Evolutionary conservation across 2,888 invertebrate genomes (phyloP).

Genomic region (Volucella inflata): DNA sequence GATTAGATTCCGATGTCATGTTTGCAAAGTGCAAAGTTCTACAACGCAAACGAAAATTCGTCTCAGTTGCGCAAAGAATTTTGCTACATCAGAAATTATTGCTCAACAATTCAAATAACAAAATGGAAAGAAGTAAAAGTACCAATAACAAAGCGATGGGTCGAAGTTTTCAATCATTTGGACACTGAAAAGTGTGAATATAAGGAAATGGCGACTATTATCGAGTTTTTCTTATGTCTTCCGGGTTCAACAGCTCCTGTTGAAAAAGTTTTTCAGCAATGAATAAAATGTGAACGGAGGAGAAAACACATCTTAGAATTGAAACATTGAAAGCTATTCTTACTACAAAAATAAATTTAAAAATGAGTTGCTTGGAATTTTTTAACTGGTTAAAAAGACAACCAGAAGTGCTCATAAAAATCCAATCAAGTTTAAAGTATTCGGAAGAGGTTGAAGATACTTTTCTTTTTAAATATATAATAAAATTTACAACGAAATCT

Average conservation of each 20-base stretch:
- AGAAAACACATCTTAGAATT: slow-evolving; percentile 18
- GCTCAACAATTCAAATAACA: slow-evolving; percentile 3
- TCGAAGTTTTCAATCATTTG: slow-evolving; percentile 12
- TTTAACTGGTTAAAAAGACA: background rate
- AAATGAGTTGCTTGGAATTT: slow-evolving; percentile 20
- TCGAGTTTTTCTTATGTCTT: slow-evolving; percentile 25
- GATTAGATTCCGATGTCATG: slow-evolving; percentile 29
- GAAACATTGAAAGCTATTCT: slow-evolving; percentile 6
- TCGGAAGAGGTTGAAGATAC: slow-evolving; percentile 3
- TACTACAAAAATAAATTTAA: slow-evolving; percentile 20
- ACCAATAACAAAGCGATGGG: background rate
- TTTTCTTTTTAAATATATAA: background rate
- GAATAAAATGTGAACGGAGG: slow-evolving; percentile 24
- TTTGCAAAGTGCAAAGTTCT: slow-evolving; percentile 27
- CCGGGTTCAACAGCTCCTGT: slow-evolving; percentile 24
- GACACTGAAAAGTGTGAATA: slow-evolving; percentile 26
- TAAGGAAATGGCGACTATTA: slow-evolving; percentile 22
- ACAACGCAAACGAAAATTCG: background rate
- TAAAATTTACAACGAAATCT: slow-evolving; percentile 4
- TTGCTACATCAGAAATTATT: slow-evolving; percentile 4
- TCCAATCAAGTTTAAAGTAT: slow-evolving; percentile 11
- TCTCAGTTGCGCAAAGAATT: background rate
- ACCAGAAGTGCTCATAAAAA: slow-evolving; percentile 21
- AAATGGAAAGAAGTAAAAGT: slow-evolving; percentile 18
- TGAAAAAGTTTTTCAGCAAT: slow-evolving; percentile 28